Evolutionary conservation across 2,888 invertebrate species (phyloP).

Genomic region (Rhimphoctona megacephalus): DNA sequence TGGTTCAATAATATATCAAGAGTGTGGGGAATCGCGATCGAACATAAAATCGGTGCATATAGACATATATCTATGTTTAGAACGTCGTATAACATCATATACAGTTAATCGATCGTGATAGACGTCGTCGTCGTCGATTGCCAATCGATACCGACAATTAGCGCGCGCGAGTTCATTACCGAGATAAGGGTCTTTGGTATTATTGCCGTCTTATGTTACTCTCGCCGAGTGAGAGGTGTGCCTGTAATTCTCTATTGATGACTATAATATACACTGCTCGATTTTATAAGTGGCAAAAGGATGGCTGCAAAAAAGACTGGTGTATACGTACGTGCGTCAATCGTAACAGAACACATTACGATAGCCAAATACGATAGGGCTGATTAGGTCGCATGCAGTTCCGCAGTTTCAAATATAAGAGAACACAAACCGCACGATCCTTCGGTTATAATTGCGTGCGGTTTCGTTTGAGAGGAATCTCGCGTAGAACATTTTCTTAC

Average conservation of each 20-base stretch:
- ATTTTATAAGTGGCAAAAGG: constrained; percentile 36
- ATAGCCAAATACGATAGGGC: constrained; percentile 39
- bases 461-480: constrained; percentile 20
- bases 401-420: constrained; percentile 15
- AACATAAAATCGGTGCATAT: constrained; percentile 4
- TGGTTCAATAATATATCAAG: constrained; percentile 42
- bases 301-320: constrained; percentile 26
- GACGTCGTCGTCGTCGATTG: constrained; percentile 49
- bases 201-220: not conserved
- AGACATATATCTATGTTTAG: not conserved
- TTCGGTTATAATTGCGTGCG: constrained; percentile 30
- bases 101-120: constrained; percentile 35
- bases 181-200: constrained; percentile 46
- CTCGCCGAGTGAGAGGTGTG: constrained; percentile 47
- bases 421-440: constrained; percentile 32
- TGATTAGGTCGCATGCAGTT: constrained; percentile 47
- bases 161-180: constrained; percentile 50
- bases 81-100: not conserved
- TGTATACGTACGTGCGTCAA: constrained; percentile 44
- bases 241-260: constrained; percentile 3
- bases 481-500: not conserved
- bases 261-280: constrained; percentile 20
- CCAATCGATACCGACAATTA: constrained; percentile 59
- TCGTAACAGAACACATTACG: constrained; percentile 57
- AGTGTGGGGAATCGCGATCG: constrained; percentile 11